phyloP scores from a whole-genome alignment of 1,140 invertebrate genomes.

The Drosophila leontia region DNA sequence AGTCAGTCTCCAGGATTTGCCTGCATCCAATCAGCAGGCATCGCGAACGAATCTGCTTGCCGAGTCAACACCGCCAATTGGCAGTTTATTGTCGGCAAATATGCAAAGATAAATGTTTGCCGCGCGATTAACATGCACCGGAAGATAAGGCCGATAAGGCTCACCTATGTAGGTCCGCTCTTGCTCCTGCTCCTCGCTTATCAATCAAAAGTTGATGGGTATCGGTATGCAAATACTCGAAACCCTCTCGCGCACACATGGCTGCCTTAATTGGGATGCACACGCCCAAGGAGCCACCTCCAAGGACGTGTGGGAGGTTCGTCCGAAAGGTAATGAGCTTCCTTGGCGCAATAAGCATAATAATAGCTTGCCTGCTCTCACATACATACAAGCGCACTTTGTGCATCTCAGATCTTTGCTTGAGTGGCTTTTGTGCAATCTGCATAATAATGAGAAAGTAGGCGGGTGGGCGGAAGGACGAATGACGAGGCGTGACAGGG shows the following conservation, averaged over 20 bases:
- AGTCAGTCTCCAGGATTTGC: conserved; percentile 15
- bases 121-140: conserved; percentile 23
- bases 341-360: conserved; percentile 67
- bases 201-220: conserved; percentile 41
- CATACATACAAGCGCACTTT: conserved; percentile 24
- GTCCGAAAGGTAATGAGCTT: conserved; percentile 59
- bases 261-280: conserved; percentile 38
- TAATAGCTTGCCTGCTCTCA: conserved; percentile 50
- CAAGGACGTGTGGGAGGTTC: conserved; percentile 21
- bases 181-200: background rate
- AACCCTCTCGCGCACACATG: conserved; percentile 3
- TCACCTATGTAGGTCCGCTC: too few relatives aligned
- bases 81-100: conserved; percentile 70
- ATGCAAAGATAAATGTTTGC: conserved; percentile 46
- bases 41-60: conserved; percentile 19
- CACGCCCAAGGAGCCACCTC: conserved; percentile 19
- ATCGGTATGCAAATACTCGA: conserved; percentile 34
- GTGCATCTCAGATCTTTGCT: conserved; percentile 33
- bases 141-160: background rate
- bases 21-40: conserved; percentile 36
- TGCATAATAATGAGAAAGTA: conserved; percentile 71
- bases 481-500: background rate
- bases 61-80: conserved; percentile 67
- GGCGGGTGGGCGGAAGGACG: background rate
- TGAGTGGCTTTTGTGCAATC: conserved; percentile 75